Evolutionary conservation across 2,113 vertebrate genomes (phyloP).

Genomic region (Erythrolamprus reginae): DNA sequence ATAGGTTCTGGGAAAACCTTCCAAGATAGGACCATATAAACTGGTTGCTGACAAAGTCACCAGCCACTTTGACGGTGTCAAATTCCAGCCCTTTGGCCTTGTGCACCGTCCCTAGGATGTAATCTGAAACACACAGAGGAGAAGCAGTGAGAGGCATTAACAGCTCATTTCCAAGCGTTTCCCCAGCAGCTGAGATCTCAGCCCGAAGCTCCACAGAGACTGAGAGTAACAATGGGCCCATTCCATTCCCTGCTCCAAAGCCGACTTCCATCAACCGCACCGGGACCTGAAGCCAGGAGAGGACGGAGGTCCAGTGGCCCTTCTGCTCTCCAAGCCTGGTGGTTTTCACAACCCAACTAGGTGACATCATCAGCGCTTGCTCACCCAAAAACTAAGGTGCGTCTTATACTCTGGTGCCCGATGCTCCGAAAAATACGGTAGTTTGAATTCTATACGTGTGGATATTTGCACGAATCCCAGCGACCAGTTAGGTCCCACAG

Average conservation of each 20-base stretch:
- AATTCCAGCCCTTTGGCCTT: slow-evolving; percentile 95
- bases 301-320: neutral
- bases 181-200: neutral
- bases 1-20: slow-evolving; percentile 20
- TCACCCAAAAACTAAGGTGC: too few relatives aligned
- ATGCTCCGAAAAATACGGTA: too few relatives aligned
- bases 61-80: slow-evolving; percentile 76
- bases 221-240: neutral
- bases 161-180: neutral
- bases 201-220: neutral
- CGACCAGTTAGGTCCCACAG: too few relatives aligned
- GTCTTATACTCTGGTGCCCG: too few relatives aligned
- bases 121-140: slow-evolving; percentile 66
- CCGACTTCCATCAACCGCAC: neutral
- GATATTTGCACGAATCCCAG: too few relatives aligned
- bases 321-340: too few relatives aligned
- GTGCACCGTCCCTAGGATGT: slow-evolving; percentile 83
- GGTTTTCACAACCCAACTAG: too few relatives aligned
- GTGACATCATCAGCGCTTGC: too few relatives aligned
- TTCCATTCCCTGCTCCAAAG: neutral
- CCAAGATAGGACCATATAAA: slow-evolving; percentile 46
- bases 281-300: neutral
- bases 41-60: slow-evolving; percentile 76
- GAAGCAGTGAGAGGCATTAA: fast-evolving
- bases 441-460: neutral